These are phyloP conservation scores for Ascidia mentula DNA, from an alignment of 23 tunicate genomes.

Conservation along the genomic window DNA sequence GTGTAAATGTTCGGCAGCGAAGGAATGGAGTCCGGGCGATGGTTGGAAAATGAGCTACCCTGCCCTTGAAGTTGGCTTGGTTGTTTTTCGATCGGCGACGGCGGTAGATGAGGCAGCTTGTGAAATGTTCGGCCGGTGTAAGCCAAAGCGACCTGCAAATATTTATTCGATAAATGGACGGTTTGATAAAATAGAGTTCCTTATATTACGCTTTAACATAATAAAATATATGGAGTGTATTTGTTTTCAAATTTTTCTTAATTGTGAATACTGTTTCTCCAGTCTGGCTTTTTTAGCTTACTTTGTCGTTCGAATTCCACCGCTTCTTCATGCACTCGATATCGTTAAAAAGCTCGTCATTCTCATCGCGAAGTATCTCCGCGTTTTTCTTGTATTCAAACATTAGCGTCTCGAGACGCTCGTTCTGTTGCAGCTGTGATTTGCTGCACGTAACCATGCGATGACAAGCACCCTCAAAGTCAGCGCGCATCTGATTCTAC, in stretches of 20 bases:
- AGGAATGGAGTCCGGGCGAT: background rate
- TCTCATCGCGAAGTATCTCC: slow-evolving; percentile 39
- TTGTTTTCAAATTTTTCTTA: too few relatives aligned
- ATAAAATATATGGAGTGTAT: too few relatives aligned
- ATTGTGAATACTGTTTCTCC: too few relatives aligned
- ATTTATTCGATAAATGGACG: background rate
- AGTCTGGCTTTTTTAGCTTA: background rate
- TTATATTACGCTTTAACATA: too few relatives aligned
- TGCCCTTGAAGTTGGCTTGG: too few relatives aligned
- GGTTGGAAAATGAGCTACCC: background rate
- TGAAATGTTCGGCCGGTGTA: slow-evolving; percentile 1
- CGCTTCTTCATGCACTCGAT: slow-evolving; percentile 16
- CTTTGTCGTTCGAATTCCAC: slow-evolving; percentile 25
- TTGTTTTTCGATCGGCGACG: background rate
- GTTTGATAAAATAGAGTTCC: too few relatives aligned
- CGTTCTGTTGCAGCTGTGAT: slow-evolving; percentile 19
- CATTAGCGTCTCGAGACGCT: slow-evolving; percentile 25
- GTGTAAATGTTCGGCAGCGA: background rate
- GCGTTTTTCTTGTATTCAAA: slow-evolving; percentile 23
- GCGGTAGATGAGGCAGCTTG: too few relatives aligned
- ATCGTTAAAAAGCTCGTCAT: slow-evolving; percentile 52
- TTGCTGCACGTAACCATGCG: slow-evolving; percentile 30
- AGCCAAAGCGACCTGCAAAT: background rate
- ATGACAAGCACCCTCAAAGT: slow-evolving; percentile 37
- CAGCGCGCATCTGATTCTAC: slow-evolving; percentile 39